These are phyloP conservation scores for Chascanopsetta lugubris DNA, from an alignment of 2,113 vertebrate species.

Conservation along the genomic window DNA sequence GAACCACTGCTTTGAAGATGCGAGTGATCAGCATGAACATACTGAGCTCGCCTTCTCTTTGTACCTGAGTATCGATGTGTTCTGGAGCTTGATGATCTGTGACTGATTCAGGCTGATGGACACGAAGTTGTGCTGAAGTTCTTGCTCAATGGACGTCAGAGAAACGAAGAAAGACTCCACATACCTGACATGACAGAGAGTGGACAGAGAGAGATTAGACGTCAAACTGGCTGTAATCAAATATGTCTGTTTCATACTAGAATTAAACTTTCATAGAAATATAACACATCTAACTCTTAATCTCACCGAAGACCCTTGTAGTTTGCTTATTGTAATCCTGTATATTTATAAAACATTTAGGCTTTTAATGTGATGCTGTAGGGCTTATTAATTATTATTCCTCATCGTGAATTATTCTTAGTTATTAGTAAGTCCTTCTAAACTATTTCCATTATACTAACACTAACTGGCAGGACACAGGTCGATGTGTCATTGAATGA, in stretches of 20 bases:
- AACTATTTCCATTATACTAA: no score
- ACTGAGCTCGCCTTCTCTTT: not conserved
- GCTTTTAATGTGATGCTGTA: no score
- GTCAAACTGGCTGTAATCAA: not conserved
- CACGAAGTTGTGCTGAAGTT: conserved; percentile 72
- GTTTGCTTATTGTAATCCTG: not conserved
- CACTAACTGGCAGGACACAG: no score
- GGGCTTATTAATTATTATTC: no score
- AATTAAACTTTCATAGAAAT: not conserved
- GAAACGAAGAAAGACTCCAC: conserved; percentile 70
- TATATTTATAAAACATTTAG: no score
- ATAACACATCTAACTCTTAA: not conserved
- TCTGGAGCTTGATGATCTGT: conserved; percentile 75
- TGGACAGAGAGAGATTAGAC: not conserved
- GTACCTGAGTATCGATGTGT: conserved; percentile 66
- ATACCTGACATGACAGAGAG: conserved; percentile 60
- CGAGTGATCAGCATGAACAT: no score
- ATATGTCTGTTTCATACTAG: not conserved
- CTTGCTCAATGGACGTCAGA: conserved; percentile 71
- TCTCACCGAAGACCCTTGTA: not conserved
- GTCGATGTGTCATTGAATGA: no score
- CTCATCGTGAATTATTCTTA: no score
- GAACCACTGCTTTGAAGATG: no score
- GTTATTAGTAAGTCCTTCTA: no score
- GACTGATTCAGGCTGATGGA: conserved; percentile 67